Evolutionary conservation across 2,888 invertebrate genomes (phyloP), one percentile per base, ranked within the genome.

Genomic region (Leucania comma): DNA sequence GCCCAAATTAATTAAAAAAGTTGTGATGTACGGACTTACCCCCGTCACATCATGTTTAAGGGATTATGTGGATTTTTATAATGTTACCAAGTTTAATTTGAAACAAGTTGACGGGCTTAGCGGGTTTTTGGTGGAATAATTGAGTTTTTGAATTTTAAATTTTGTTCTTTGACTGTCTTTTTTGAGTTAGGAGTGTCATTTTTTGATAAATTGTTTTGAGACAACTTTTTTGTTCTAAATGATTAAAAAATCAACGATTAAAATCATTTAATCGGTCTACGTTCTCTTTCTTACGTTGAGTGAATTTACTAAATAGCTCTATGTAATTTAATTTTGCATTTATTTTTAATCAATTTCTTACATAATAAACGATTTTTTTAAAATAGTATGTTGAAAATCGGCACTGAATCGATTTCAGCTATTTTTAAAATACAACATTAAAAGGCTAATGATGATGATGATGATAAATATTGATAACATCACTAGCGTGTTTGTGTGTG

Each of bases 1-100:
- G 84, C 72, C 71, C 68, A 83, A 86, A 87, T 87, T 90, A 88
- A 90, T 90, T 90, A 87, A 88, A 89, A 90, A 90, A 88, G 85
- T 90, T 88, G 24, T 80, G 76, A 80, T 72, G 79, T 82, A 78
- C 76, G 22, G 57, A 35, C n/a, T 35, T 22, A 65, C 62, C 48
- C 17, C 66, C 63, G 54, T n/a, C 64, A 29, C 46, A 58, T 68
- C 62, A 65, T 75, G 69, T 72, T 67, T 53, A 46, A 54, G 54
- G 72, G 75, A 81, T 79, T 79, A 72, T 48, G 67, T 59, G 64
- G 59, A 60, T 72, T 79, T 81, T 81, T 75, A 69, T 68, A 65
- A 78, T 65, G 81, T 58, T 26, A 17, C 53, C 42, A 66, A 80
- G 62, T 81, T 78, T 81, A 78, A 81, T 78, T 80, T 71, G 71